A percentile compares a stretch with the other conserved stretches of the same genome.
phyloP scores from a whole-genome alignment of 2,888 invertebrate genomes.

The Caenorhabditis sp. region DNA sequence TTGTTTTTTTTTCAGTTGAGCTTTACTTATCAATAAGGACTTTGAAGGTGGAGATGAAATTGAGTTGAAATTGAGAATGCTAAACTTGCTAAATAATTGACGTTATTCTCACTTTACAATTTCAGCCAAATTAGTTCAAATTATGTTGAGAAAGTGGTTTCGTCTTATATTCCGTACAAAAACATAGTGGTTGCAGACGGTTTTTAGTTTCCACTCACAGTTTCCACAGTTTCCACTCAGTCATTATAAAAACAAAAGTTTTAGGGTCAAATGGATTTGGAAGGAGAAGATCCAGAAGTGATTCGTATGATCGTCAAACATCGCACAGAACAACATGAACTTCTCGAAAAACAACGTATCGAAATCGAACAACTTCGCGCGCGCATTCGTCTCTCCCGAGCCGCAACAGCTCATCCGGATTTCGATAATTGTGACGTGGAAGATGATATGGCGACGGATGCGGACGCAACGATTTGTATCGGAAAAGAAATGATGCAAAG shows the following conservation, averaged over 20 bases:
- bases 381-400: slow-evolving; percentile 20
- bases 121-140: no score
- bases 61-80: no score
- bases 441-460: slow-evolving; percentile 1
- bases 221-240: background rate
- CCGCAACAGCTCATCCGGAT: slow-evolving; percentile 32
- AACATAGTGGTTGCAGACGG: no score
- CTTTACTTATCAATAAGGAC: no score
- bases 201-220: no score
- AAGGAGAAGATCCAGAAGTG: slow-evolving; percentile 42
- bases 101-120: no score
- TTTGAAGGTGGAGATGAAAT: no score
- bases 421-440: slow-evolving; percentile 4
- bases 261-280: slow-evolving; percentile 40
- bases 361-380: slow-evolving; percentile 44
- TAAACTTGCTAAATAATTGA: no score
- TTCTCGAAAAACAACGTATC: slow-evolving; percentile 44
- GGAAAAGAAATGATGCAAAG: background rate
- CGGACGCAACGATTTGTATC: slow-evolving; percentile 6
- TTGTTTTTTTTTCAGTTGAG: background rate
- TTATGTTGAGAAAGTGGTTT: background rate
- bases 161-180: background rate
- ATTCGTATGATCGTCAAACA: slow-evolving; percentile 41
- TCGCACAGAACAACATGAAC: slow-evolving; percentile 39
- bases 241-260: background rate